These are phyloP conservation scores for Hirundichthys speculiger DNA, from an alignment of 2,113 vertebrate genomes.

Conservation along the genomic window DNA sequence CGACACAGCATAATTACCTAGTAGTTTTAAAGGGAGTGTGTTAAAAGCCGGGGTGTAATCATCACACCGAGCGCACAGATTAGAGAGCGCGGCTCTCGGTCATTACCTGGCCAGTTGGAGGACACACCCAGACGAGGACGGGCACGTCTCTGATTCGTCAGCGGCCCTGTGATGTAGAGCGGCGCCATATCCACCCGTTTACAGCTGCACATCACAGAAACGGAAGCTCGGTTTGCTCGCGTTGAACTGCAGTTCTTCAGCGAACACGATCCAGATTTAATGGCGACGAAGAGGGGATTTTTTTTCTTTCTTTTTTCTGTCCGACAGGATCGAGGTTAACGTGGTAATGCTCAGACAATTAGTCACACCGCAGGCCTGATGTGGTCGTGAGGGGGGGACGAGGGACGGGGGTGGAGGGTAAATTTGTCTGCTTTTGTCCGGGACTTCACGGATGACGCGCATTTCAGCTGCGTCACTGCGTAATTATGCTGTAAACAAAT, in stretches of 20 bases:
- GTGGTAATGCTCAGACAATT: too few relatives aligned
- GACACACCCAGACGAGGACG: conserved; percentile 54
- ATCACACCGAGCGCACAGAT: conserved; percentile 54
- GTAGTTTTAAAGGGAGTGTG: conserved; percentile 65
- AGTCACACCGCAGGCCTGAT: too few relatives aligned
- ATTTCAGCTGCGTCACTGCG: too few relatives aligned
- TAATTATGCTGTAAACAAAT: too few relatives aligned
- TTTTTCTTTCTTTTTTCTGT: too few relatives aligned
- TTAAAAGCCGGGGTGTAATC: conserved; percentile 62
- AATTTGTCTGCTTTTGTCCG: too few relatives aligned
- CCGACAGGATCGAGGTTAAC: too few relatives aligned
- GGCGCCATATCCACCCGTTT: conserved; percentile 31
- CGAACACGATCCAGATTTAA: too few relatives aligned
- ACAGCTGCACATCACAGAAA: conserved; percentile 7
- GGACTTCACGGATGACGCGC: too few relatives aligned
- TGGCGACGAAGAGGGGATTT: too few relatives aligned
- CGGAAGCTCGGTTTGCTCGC: not conserved
- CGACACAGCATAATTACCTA: conserved; percentile 61
- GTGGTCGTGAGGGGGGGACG: too few relatives aligned
- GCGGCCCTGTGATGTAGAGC: conserved; percentile 11
- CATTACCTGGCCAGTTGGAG: conserved; percentile 58
- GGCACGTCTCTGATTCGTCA: conserved; percentile 29
- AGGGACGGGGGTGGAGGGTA: too few relatives aligned
- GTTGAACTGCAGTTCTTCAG: not conserved
- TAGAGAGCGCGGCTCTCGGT: conserved; percentile 51